These are phyloP conservation scores for Romanogobio albipinnatus DNA, from an alignment of 2,113 vertebrate species.

Conservation along the genomic window DNA sequence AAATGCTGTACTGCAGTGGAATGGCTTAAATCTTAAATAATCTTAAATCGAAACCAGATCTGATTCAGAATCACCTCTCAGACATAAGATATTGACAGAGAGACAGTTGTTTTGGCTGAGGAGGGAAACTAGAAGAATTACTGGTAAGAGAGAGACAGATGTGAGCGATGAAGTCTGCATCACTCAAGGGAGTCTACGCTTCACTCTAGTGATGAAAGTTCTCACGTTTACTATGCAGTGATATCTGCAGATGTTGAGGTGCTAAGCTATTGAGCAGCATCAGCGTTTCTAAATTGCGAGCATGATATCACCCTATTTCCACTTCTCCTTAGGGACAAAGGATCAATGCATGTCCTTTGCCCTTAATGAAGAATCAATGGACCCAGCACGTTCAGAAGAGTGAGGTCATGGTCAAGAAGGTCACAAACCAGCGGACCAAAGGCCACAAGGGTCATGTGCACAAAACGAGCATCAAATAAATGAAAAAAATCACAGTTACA, in stretches of 20 bases:
- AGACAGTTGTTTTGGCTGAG: not conserved
- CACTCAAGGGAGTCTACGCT: constrained; percentile 20
- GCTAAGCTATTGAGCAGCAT: constrained; percentile 42
- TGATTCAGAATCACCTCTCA: constrained; percentile 1
- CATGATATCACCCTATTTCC: constrained; percentile 57
- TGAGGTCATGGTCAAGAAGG: constrained; percentile 62
- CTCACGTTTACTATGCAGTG: constrained; percentile 1
- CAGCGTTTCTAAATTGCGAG: constrained; percentile 28
- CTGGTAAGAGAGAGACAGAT: constrained; percentile 56
- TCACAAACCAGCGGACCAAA: constrained; percentile 42
- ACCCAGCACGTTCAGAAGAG: constrained; percentile 32
- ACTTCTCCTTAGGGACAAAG: constrained; percentile 47
- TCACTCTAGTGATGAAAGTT: constrained; percentile 17
- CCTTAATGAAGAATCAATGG: constrained; percentile 72
- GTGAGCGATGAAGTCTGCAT: constrained; percentile 41
- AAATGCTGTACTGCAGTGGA: not conserved
- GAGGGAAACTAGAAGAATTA: constrained; percentile 6
- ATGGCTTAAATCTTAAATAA: not conserved
- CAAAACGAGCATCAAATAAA: constrained; percentile 20
- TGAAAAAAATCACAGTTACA: constrained; percentile 12
- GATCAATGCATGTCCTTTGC: constrained; percentile 68
- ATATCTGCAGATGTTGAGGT: constrained; percentile 22
- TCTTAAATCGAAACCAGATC: constrained; percentile 11
- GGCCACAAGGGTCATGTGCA: constrained; percentile 29
- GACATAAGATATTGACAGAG: constrained; percentile 12